Evolutionary conservation across 2,113 vertebrate genomes (phyloP).

Genomic region (Lichenostomus cassidix): DNA sequence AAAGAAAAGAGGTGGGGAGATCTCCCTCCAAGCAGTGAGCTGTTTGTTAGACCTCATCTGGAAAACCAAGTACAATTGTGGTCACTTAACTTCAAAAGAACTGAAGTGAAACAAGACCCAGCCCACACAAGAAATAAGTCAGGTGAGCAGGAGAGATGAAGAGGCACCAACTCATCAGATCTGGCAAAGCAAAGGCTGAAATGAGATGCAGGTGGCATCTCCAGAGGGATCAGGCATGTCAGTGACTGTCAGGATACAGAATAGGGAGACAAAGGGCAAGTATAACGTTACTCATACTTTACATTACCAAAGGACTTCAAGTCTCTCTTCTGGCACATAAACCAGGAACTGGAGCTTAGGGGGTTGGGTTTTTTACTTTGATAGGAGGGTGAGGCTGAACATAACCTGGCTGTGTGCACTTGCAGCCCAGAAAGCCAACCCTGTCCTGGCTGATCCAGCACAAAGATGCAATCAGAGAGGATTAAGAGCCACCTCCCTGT

Average conservation of each 20-base stretch:
- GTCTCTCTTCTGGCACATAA: not conserved
- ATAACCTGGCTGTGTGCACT: not conserved
- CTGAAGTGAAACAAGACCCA: not conserved
- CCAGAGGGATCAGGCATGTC: not conserved
- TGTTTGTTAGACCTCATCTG: not conserved
- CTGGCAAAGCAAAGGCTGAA: not conserved
- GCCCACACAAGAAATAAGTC: not conserved
- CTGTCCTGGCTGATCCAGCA: not conserved
- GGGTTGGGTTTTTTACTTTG: not conserved
- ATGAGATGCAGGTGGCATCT: not conserved
- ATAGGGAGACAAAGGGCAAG: not conserved
- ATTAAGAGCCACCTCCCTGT: not conserved
- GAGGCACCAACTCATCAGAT: not conserved
- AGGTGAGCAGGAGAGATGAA: not conserved
- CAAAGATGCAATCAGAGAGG: not conserved
- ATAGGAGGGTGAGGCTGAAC: not conserved
- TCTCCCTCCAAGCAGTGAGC: not conserved
- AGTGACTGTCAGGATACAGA: not conserved
- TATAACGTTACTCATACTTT: too few relatives aligned
- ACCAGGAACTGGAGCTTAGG: not conserved
- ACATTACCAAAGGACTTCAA: not conserved
- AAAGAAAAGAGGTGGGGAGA: not conserved
- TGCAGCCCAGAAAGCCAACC: not conserved
- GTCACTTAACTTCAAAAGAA: not conserved
- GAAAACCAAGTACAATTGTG: not conserved